Evolutionary conservation across 2,888 invertebrate species (phyloP).

Genomic region (Polietes domitor): DNA sequence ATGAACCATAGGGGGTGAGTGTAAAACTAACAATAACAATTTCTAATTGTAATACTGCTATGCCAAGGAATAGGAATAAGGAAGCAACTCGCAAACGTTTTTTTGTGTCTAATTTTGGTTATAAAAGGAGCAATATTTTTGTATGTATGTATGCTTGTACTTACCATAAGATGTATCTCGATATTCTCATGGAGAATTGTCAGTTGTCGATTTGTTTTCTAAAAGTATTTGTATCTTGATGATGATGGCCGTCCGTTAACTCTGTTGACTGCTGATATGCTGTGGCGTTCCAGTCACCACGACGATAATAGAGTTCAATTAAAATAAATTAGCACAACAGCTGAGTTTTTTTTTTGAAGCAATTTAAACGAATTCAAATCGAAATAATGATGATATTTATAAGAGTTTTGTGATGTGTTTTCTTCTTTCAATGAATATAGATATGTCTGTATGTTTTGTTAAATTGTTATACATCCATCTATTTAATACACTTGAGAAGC

Average conservation of each 20-base stretch:
- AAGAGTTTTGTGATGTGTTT: background rate
- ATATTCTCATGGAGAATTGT: background rate
- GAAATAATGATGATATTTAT: conserved; percentile 9
- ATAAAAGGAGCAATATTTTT: background rate
- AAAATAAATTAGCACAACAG: conserved; percentile 67
- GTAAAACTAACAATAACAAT: conserved; percentile 11
- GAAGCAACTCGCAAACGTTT: conserved; percentile 12
- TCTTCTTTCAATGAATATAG: background rate
- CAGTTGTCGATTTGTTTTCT: background rate
- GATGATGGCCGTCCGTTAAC: background rate
- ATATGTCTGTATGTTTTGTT: conserved; percentile 5
- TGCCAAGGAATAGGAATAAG: background rate
- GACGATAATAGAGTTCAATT: conserved; percentile 69
- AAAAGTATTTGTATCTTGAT: conserved; percentile 11
- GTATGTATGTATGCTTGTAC: conserved; percentile 6
- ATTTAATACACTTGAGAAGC: conserved; percentile 1
- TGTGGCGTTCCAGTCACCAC: background rate
- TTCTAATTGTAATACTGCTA: background rate
- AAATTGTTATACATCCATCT: conserved; percentile 14
- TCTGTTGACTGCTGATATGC: background rate
- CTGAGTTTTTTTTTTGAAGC: conserved; percentile 20
- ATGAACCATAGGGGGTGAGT: conserved; percentile 15
- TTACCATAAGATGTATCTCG: conserved; percentile 16
- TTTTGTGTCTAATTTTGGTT: background rate
- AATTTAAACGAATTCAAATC: conserved; percentile 32